These are phyloP conservation scores for Apteryx owenii DNA, from an alignment of 2,113 vertebrate genomes.

Conservation along the genomic window DNA sequence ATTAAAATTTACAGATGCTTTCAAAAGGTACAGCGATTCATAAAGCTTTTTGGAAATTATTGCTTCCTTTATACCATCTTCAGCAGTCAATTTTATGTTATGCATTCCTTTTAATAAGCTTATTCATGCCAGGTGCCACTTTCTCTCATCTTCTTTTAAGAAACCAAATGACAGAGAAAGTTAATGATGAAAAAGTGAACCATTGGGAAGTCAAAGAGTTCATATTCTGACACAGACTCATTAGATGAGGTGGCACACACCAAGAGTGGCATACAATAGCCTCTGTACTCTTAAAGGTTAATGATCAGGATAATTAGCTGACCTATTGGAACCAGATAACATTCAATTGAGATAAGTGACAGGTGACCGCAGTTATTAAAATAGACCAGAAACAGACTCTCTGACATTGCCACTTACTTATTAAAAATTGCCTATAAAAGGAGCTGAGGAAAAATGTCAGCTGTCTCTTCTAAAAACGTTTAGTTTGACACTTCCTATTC, in stretches of 20 bases:
- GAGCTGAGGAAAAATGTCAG: not conserved
- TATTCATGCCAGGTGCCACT: not conserved
- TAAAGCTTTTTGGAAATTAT: not conserved
- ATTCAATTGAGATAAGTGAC: constrained; percentile 62
- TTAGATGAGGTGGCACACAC: constrained; percentile 20
- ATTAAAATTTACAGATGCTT: not conserved
- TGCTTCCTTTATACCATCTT: not conserved
- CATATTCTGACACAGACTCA: constrained; percentile 30
- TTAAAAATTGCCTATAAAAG: not conserved
- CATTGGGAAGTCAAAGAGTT: not conserved
- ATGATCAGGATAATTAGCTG: constrained; percentile 68
- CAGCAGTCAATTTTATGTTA: not conserved
- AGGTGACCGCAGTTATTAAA: constrained; percentile 46
- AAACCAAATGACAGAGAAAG: constrained; percentile 18
- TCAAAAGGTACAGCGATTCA: not conserved
- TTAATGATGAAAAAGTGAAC: constrained; percentile 14
- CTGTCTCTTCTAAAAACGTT: not conserved
- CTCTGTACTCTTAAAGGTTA: constrained; percentile 65
- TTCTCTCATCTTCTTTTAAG: constrained; percentile 4
- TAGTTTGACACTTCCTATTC: not conserved
- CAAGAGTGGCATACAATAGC: constrained; percentile 8
- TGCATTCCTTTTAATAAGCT: constrained; percentile 15
- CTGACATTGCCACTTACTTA: not conserved
- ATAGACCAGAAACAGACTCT: not conserved
- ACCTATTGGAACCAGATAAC: constrained; percentile 42